Evolutionary conservation across 2,797 vertebrate species (phyloP).

Genomic region (Oophaga sylvatica): DNA sequence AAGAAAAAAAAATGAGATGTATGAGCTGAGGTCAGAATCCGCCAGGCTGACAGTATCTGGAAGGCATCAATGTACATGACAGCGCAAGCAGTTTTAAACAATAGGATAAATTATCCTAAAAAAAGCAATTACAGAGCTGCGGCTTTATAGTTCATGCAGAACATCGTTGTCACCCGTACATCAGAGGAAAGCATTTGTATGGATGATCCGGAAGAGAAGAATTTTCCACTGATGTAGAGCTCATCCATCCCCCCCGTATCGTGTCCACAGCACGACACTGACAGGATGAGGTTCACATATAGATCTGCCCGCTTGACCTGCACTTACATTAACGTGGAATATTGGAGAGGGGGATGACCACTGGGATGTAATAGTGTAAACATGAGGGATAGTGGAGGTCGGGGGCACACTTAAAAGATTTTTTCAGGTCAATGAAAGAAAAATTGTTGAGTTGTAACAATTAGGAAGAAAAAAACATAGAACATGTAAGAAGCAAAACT

Average conservation of each 20-base stretch:
- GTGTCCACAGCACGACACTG: not conserved
- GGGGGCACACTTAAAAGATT: not conserved
- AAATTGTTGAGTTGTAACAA: not conserved
- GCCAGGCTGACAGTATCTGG: constrained; percentile 7
- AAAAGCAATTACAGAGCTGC: not conserved
- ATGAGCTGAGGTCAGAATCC: constrained; percentile 8
- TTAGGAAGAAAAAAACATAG: no score
- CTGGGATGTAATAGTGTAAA: not conserved
- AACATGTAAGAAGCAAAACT: no score
- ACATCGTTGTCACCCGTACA: not conserved
- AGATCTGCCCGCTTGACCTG: not conserved
- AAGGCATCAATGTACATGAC: constrained; percentile 23
- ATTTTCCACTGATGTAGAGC: not conserved
- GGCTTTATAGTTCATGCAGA: not conserved
- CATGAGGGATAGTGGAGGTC: not conserved
- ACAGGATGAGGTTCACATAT: not conserved
- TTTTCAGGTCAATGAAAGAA: not conserved
- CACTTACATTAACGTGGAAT: constrained; percentile 7
- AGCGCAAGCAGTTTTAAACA: constrained; percentile 9
- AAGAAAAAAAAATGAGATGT: constrained; percentile 32
- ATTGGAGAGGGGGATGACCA: not conserved
- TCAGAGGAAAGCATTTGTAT: not conserved
- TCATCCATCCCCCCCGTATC: not conserved
- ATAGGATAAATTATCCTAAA: constrained; percentile 22
- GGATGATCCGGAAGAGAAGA: not conserved